A percentile compares a stretch with the other conserved stretches of the same genome.
These are phyloP conservation scores for Tolypeutes matacus DNA, from an alignment of 2,797 vertebrate genomes.

Conservation along the genomic window DNA sequence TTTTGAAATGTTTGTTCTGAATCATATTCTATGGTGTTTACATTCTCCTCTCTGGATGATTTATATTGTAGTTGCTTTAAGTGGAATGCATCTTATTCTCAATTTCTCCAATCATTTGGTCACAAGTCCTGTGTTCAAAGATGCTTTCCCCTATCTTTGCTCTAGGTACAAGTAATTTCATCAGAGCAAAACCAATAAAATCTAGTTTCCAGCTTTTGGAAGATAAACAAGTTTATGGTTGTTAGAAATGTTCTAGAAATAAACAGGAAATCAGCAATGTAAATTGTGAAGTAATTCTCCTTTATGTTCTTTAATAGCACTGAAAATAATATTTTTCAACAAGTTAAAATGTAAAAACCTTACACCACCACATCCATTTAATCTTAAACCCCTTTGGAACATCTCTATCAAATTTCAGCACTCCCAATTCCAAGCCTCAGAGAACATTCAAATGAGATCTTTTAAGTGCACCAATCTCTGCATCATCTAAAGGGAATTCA, in stretches of 20 bases:
- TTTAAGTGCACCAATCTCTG: neutral
- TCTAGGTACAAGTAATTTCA: conserved; percentile 11
- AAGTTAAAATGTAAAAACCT: conserved; percentile 41
- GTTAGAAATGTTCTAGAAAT: conserved; percentile 28
- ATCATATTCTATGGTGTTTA: neutral
- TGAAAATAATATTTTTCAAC: conserved; percentile 43
- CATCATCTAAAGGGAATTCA: neutral
- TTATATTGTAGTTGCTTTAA: neutral
- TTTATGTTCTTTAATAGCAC: conserved; percentile 7
- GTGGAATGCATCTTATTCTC: neutral
- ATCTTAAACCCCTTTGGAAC: neutral
- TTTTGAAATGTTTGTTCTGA: neutral
- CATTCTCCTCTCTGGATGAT: neutral
- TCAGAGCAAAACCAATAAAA: neutral
- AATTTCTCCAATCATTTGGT: neutral
- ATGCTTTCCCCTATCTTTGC: neutral
- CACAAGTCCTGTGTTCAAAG: conserved; percentile 11
- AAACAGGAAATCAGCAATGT: neutral
- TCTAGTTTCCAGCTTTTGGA: neutral
- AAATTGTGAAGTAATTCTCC: neutral
- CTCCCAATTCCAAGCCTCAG: neutral
- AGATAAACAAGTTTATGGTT: neutral
- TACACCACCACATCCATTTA: neutral
- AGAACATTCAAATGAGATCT: conserved; percentile 44
- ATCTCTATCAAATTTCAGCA: conserved; percentile 46